phyloP scores from a whole-genome alignment of 2,113 vertebrate species.

The Bubo bubo region DNA sequence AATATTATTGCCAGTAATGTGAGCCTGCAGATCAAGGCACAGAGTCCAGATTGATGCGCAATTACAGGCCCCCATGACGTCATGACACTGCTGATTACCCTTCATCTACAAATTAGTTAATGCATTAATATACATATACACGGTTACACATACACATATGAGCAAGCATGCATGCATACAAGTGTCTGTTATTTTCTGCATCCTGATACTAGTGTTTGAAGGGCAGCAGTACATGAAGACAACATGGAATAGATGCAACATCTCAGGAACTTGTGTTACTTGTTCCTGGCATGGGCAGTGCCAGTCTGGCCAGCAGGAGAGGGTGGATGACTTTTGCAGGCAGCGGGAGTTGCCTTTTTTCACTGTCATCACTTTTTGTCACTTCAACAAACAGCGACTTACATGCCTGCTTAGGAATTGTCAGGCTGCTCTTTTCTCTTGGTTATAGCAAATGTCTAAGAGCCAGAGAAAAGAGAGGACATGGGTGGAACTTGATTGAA shows the following conservation, averaged over 20 bases:
- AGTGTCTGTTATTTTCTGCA: slow-evolving; percentile 17
- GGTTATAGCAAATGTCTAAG: neutral
- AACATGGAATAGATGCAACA: neutral
- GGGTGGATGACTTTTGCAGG: neutral
- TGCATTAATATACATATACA: neutral
- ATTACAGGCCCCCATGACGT: slow-evolving; percentile 71
- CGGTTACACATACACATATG: neutral
- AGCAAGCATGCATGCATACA: neutral
- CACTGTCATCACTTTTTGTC: neutral
- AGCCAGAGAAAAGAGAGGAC: neutral
- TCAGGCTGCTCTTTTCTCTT: neutral
- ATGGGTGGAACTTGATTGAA: slow-evolving; percentile 40
- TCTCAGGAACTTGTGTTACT: neutral
- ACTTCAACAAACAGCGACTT: neutral
- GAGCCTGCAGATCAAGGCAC: slow-evolving; percentile 69
- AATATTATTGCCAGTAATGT: slow-evolving; percentile 82
- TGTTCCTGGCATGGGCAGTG: neutral
- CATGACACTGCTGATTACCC: slow-evolving; percentile 68
- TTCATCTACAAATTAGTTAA: slow-evolving; percentile 27
- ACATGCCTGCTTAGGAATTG: neutral
- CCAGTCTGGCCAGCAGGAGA: neutral
- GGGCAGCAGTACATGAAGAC: neutral
- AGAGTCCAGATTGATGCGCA: slow-evolving; percentile 63
- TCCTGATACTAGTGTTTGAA: neutral
- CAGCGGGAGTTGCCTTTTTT: neutral